A percentile compares a stretch with the other conserved stretches of the same genome.
Evolutionary conservation across 2,113 vertebrate species (phyloP).

Genomic region (Tapirus terrestris): DNA sequence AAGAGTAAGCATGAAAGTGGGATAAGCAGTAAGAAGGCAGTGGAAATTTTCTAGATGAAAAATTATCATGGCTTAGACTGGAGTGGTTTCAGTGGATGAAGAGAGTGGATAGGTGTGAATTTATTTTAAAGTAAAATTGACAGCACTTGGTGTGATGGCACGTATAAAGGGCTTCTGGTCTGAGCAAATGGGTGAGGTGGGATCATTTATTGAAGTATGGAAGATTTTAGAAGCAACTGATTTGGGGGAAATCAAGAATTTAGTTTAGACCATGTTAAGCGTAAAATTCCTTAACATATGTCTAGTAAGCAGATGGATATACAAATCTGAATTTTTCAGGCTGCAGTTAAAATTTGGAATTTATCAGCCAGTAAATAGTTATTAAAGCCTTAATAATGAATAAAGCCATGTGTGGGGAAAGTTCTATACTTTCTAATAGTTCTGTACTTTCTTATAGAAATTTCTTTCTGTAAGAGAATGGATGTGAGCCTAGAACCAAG

Average conservation of each 20-base stretch:
- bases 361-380: not conserved
- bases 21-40: not conserved
- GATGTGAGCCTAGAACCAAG: not conserved
- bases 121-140: not conserved
- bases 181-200: not conserved
- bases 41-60: not conserved
- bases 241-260: not conserved
- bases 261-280: not conserved
- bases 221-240: not conserved
- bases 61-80: not conserved
- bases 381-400: not conserved
- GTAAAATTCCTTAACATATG: not conserved
- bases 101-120: not conserved
- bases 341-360: not conserved
- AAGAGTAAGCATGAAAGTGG: not conserved
- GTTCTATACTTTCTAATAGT: not conserved
- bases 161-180: not conserved
- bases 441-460: not conserved
- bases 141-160: not conserved
- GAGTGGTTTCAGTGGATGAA: not conserved
- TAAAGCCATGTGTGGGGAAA: not conserved
- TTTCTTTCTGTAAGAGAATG: not conserved
- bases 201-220: not conserved
- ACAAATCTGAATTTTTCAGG: not conserved
- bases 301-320: not conserved